Conservation (phyloP, 2,888 invertebrate species). For the Apocheima hispidaria region DNA sequence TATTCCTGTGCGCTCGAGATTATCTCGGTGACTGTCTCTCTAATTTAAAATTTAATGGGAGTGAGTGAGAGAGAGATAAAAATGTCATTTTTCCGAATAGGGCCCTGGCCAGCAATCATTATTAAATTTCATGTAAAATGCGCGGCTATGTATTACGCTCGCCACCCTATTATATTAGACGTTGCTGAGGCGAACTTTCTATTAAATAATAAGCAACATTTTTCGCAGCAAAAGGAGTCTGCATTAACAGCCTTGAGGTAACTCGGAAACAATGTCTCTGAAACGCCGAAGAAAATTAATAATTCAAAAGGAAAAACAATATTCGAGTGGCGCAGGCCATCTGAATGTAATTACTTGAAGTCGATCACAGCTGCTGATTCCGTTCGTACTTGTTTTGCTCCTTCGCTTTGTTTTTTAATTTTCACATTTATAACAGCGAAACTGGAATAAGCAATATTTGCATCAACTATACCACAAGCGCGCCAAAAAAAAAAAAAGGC, state of each 20-base stretch:
- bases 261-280: constrained; percentile 22
- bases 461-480: too few relatives aligned
- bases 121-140: too few relatives aligned
- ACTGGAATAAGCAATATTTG: constrained; percentile 7
- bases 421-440: constrained; percentile 14
- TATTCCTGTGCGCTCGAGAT: too few relatives aligned
- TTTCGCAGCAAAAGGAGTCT: not conserved
- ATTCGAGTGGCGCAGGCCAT: constrained; percentile 29
- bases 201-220: not conserved
- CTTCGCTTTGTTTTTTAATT: constrained; percentile 24
- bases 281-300: constrained; percentile 35
- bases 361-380: constrained; percentile 47
- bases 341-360: constrained; percentile 44
- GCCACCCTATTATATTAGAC: too few relatives aligned
- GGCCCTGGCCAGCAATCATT: too few relatives aligned
- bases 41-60: too few relatives aligned
- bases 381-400: constrained; percentile 35
- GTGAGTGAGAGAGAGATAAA: too few relatives aligned
- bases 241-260: constrained; percentile 5
- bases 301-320: constrained; percentile 39
- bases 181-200: too few relatives aligned
- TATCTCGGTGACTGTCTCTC: too few relatives aligned
- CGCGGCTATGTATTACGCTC: too few relatives aligned
- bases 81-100: too few relatives aligned
- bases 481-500: too few relatives aligned